Base-by-base conservation (phyloP, 1,140 invertebrate genomes). In the Sinella curviseta region DNA sequence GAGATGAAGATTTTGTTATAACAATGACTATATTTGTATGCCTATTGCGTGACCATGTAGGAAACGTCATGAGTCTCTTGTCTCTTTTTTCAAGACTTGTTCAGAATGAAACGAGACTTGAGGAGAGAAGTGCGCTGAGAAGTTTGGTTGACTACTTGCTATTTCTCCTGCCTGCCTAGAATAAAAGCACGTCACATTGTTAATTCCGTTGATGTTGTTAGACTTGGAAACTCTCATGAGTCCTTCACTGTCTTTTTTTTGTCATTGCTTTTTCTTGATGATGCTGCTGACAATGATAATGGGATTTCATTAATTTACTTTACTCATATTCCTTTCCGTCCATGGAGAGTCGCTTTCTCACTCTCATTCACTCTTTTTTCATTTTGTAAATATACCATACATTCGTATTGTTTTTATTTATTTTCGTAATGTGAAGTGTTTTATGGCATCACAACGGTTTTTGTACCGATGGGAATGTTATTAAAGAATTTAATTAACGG, bases 291-390 rank as follows among this genome's bases (percentile, higher is more conserved):
- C 8, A 20, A 12, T 48, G 39, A 12, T 48, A n/a, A 60, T 26
- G 24, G 24, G 57, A n/a, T 60, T 60, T 60, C 57, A 14, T 60
- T 60, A 60, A 60, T 60, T 60, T 60, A 60, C 14, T 60, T 60
- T 48, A 48, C 39, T 48, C 39, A 48, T 48, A 48, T 48, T 48
- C 39, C 17, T 48, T n/a, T n/a, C 39, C 39, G 39, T 48, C n/a
- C n/a, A n/a, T n/a, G n/a, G n/a, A n/a, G n/a, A n/a, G n/a, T n/a
- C n/a, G n/a, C n/a, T n/a, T n/a, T n/a, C n/a, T n/a, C n/a, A n/a
- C n/a, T n/a, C n/a, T n/a, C n/a, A n/a, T n/a, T n/a, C n/a, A n/a
- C n/a, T n/a, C n/a, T n/a, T n/a, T n/a, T n/a, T n/a, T n/a, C n/a
- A n/a, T n/a, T n/a, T n/a, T n/a, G n/a, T n/a, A n/a, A n/a, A n/a